Conservation (phyloP, 2,113 vertebrate genomes). For the Tamias sibiricus region DNA sequence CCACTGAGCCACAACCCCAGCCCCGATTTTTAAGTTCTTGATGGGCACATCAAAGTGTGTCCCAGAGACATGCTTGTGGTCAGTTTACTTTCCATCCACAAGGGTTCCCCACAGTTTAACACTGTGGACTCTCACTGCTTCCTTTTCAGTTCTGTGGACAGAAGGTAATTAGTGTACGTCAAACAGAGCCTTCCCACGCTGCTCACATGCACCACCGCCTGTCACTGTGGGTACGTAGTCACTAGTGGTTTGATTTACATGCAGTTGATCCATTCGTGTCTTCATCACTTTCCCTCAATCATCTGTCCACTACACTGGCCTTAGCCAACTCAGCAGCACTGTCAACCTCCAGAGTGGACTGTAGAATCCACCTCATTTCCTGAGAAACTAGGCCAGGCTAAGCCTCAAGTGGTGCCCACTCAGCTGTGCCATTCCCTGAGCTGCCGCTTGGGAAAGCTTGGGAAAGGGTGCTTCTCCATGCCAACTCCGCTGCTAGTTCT, state of each 20-base stretch:
- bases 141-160: too few species aligned
- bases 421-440: too few species aligned
- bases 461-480: too few species aligned
- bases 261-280: not conserved
- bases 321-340: not conserved
- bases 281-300: not conserved
- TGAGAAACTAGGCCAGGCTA: not conserved
- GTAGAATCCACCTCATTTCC: not conserved
- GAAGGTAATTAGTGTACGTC: not conserved
- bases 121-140: too few species aligned
- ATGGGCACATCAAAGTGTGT: not conserved
- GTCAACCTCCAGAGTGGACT: not conserved
- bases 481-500: too few species aligned
- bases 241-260: not conserved
- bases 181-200: not conserved
- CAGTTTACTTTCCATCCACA: not conserved
- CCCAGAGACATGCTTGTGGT: not conserved
- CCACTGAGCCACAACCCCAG: too few species aligned
- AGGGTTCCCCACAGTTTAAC: not conserved
- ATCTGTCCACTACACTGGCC: not conserved
- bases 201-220: not conserved
- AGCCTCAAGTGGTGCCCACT: too few species aligned
- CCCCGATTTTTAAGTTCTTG: not conserved
- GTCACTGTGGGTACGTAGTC: too few species aligned
- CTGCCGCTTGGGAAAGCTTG: too few species aligned